Evolutionary conservation across 2,888 invertebrate species (phyloP).

Genomic region (Anodontia alba): DNA sequence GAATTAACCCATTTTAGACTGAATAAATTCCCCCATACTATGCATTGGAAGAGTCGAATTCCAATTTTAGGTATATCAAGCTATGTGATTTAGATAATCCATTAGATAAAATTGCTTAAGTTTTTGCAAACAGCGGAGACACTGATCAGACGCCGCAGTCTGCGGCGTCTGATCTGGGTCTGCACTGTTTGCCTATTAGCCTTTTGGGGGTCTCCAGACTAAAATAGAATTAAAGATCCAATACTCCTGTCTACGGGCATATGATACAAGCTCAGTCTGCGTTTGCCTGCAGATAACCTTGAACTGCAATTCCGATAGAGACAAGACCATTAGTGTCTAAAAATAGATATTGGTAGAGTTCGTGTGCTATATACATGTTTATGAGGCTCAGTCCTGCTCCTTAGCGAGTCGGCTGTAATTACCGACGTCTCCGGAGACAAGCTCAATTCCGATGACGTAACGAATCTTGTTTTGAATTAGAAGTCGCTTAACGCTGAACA

Average conservation of each 20-base stretch:
- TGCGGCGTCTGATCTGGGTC: no score
- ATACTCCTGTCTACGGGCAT: not conserved
- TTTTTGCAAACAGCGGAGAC: no score
- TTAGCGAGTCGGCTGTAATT: not conserved
- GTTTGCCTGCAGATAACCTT: not conserved
- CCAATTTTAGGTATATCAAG: no score
- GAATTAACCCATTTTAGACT: no score
- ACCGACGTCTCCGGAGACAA: not conserved
- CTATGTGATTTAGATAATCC: no score
- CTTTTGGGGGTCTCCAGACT: no score
- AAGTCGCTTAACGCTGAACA: no score
- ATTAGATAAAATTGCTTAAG: no score
- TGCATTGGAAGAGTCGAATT: no score
- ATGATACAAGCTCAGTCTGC: not conserved
- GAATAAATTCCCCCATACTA: no score
- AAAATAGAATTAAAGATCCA: constrained; percentile 11
- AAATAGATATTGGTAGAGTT: constrained; percentile 13
- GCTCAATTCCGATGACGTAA: constrained; percentile 6
- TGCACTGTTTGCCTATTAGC: no score
- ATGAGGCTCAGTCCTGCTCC: constrained; percentile 1
- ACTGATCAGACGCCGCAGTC: no score
- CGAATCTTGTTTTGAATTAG: constrained; percentile 8
- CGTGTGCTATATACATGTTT: constrained; percentile 19
- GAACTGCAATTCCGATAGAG: constrained; percentile 18
- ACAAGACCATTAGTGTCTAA: constrained; percentile 9